Base-by-base conservation (phyloP, 2,113 vertebrate species). In the Scomber scombrus region DNA sequence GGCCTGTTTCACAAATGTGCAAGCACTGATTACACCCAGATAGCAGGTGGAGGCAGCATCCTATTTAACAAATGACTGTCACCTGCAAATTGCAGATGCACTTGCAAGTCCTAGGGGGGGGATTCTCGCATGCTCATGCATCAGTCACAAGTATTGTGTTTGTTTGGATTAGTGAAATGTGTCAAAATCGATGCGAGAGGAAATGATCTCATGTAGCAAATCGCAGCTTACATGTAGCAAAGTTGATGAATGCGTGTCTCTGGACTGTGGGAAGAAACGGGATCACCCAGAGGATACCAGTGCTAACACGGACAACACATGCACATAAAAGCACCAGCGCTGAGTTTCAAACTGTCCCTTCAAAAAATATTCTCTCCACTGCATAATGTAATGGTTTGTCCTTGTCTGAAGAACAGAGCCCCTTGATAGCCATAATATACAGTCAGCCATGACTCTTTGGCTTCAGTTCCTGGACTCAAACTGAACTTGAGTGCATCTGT, bases 371-470 rank as follows among this genome's bases (percentile, higher is more conserved):
- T 71, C 85, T 85, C 78, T 81, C 78, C 56, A 10, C 78, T 71
- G 60, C 83, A 86, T 85, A 90, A 86, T 84, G 80, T 85, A 90
- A 90, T 83, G 88, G 81, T 88, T 91, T 88, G 81, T 89, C 88
- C 85, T 87, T 89, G 87, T 92, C 88, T 88, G 89, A 91, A 88
- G 88, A 88, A 34, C 79, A 73, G 34, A 91, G 82, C 75, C 88
- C 62, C 87, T 60, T 82, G 89, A 88, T 86, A 91, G 86, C 77
- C 67, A 86, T 90, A 89, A 93, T 78, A 87, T 75, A 90, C 84
- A 91, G 85, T 78, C 84, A 85, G 85, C 87, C 89, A 85, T 91
- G 89, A 92, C 81, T 85, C 77, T 60, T 80, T 93, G 90, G 88
- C 87, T 89, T 14, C 4, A 61, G 83, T 81, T 91, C 82, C 85